Conservation (phyloP, 2,888 invertebrate genomes). For the Clunio marinus region DNA sequence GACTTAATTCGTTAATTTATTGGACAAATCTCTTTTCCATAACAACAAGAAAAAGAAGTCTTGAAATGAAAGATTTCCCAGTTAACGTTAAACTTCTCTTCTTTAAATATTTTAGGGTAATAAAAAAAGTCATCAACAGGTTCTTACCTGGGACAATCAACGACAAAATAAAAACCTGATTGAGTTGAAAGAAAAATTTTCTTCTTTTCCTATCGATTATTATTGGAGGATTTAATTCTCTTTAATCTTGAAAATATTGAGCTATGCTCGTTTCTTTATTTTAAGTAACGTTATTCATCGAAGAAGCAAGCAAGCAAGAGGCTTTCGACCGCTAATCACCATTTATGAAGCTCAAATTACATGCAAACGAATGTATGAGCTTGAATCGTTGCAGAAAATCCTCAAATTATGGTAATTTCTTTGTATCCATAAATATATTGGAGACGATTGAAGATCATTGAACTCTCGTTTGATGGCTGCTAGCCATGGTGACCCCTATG, state of each 20-base stretch:
- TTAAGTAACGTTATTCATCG: not conserved
- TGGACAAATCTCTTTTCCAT: conserved; percentile 36
- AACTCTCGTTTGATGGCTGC: not conserved
- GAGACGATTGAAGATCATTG: not conserved
- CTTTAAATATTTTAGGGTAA: not conserved
- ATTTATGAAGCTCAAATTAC: conserved; percentile 16
- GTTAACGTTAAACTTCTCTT: not conserved
- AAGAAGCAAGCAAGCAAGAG: not conserved
- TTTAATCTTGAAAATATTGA: conserved; percentile 14
- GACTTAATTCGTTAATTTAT: conserved; percentile 39
- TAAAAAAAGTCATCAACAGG: too few relatives aligned
- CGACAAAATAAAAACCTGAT: conserved; percentile 5
- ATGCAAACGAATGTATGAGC: not conserved
- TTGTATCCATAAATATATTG: not conserved
- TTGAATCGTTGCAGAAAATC: not conserved
- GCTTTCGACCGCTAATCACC: conserved; percentile 11
- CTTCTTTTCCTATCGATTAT: not conserved
- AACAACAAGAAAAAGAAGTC: conserved; percentile 18
- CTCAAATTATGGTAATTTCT: conserved; percentile 24
- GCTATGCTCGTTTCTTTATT: not conserved
- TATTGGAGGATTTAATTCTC: conserved; percentile 10
- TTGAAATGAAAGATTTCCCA: not conserved
- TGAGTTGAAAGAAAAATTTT: not conserved
- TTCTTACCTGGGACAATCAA: not conserved
- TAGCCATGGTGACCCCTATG: not conserved